Percentiles rank a stretch among this genome's conserved stretches.
Conservation (phyloP, 2,113 vertebrate species). For the Lynx canadensis region DNA sequence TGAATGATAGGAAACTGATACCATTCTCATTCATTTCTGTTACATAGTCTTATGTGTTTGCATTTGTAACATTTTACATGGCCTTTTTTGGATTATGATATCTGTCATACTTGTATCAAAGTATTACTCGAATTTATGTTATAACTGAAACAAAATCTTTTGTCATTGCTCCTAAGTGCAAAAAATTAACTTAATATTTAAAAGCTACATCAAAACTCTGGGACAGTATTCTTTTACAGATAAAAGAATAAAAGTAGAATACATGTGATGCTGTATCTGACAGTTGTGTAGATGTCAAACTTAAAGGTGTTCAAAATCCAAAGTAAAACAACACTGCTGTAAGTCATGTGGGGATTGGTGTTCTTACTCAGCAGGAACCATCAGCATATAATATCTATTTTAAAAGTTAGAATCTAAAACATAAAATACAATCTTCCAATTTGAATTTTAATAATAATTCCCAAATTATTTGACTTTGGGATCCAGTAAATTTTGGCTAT, state of each 20-base stretch:
- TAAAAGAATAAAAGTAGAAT: constrained; percentile 53
- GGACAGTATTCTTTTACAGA: constrained; percentile 55
- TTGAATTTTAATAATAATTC: constrained; percentile 29
- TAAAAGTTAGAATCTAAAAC: constrained; percentile 1
- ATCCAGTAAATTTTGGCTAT: not conserved
- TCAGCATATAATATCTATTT: not conserved
- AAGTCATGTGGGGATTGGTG: not conserved
- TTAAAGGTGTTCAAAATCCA: not conserved
- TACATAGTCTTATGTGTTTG: constrained; percentile 86
- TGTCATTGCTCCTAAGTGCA: constrained; percentile 35
- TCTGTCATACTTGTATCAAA: constrained; percentile 81
- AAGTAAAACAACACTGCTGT: constrained; percentile 8
- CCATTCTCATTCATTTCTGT: constrained; percentile 84
- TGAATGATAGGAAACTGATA: constrained; percentile 87
- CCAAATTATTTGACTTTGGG: not conserved
- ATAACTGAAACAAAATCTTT: constrained; percentile 44
- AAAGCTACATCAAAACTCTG: constrained; percentile 43
- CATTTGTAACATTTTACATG: constrained; percentile 81
- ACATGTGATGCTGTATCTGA: not conserved
- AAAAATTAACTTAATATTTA: constrained; percentile 57
- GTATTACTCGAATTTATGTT: constrained; percentile 75
- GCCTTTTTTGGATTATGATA: constrained; percentile 75
- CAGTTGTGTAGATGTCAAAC: constrained; percentile 2
- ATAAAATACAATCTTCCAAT: not conserved
- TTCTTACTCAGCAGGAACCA: not conserved